Evolutionary conservation across 2,888 invertebrate species (phyloP).

Genomic region (Apodemia duryi): DNA sequence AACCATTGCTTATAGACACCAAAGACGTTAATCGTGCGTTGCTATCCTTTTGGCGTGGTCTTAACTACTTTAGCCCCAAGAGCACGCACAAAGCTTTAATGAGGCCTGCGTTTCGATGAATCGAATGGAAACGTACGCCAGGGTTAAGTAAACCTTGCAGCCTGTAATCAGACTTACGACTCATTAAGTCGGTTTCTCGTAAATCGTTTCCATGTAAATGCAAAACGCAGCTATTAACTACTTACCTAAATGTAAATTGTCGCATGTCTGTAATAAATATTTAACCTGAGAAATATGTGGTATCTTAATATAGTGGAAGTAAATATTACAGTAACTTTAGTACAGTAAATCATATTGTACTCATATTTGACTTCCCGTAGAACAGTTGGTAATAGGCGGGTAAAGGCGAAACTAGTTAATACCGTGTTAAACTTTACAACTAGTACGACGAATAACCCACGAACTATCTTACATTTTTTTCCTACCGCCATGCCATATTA

Average conservation of each 20-base stretch:
- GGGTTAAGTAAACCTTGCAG: background rate
- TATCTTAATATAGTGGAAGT: background rate
- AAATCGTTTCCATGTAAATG: slow-evolving; percentile 13
- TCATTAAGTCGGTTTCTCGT: slow-evolving; percentile 10
- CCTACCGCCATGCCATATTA: too few species aligned
- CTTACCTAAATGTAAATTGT: slow-evolving; percentile 4
- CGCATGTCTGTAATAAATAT: background rate
- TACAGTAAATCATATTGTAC: too few species aligned
- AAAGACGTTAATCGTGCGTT: too few species aligned
- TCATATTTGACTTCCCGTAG: too few species aligned
- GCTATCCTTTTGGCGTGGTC: too few species aligned
- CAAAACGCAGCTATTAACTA: slow-evolving; percentile 5
- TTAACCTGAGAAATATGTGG: background rate
- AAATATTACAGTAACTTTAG: background rate
- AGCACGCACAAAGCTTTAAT: background rate
- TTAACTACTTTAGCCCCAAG: too few species aligned
- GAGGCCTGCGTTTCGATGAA: background rate
- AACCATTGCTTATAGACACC: too few species aligned
- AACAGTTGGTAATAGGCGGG: too few species aligned
- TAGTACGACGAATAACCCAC: too few species aligned
- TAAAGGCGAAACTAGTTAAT: too few species aligned
- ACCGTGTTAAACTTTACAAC: too few species aligned
- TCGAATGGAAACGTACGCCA: background rate
- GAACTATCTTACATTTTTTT: too few species aligned
- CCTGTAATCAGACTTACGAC: background rate